phyloP scores from a whole-genome alignment of 2,888 invertebrate species.

The Noctua janthina region DNA sequence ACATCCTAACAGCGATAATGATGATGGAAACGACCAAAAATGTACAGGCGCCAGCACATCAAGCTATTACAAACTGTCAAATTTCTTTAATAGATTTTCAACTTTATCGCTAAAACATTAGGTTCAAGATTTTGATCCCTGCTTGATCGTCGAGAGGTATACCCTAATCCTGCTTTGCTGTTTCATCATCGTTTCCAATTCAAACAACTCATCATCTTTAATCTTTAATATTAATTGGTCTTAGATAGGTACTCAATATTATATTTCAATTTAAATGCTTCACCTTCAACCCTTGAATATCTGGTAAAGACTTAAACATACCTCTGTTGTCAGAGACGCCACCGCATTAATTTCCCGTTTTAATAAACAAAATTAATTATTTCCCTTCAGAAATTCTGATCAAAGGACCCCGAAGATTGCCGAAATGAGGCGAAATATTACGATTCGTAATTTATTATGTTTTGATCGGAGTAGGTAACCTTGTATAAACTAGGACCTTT shows the following conservation, averaged over 20 bases:
- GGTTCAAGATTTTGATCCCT: neutral
- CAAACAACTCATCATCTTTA: neutral
- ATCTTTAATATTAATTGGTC: neutral
- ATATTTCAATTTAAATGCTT: neutral
- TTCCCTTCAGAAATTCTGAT: constrained; percentile 56
- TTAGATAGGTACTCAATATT: neutral
- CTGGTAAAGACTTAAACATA: constrained; percentile 27
- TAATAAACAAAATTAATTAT: constrained; percentile 64
- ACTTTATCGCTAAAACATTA: too few species aligned
- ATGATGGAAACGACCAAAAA: neutral
- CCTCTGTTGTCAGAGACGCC: constrained; percentile 39
- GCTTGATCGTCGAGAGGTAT: neutral
- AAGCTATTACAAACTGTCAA: too few species aligned
- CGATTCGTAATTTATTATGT: constrained; percentile 31
- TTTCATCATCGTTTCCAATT: neutral
- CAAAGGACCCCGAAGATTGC: constrained; percentile 49
- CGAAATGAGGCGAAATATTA: constrained; percentile 31
- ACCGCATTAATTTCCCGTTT: constrained; percentile 61
- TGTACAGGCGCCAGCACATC: too few species aligned
- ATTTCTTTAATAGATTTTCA: too few species aligned
- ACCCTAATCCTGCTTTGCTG: neutral
- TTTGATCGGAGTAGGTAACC: constrained; percentile 14
- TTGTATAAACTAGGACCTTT: neutral
- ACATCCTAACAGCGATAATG: neutral
- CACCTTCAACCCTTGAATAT: constrained; percentile 15